A percentile compares a stretch with the other conserved stretches of the same genome.
Conservation (phyloP, 2,888 invertebrate species). For the Didymodactylos carnosus region DNA sequence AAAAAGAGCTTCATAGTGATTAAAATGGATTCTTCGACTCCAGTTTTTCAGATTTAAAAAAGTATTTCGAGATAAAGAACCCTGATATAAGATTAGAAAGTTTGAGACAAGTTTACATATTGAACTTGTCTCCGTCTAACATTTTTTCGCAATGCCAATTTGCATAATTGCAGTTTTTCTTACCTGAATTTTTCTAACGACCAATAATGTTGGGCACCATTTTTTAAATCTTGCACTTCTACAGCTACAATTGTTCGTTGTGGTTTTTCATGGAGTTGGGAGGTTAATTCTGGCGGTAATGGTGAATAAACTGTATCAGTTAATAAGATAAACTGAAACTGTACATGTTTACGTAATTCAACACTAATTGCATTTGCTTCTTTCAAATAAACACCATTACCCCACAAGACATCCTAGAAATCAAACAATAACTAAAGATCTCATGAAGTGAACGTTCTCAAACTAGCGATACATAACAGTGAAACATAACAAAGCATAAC, state of each 20-base stretch:
- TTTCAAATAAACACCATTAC: slow-evolving; percentile 94
- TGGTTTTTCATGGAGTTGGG: slow-evolving; percentile 18
- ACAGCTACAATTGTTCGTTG: slow-evolving; percentile 80
- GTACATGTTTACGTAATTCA: slow-evolving; percentile 90
- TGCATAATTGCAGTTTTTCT: too few species aligned
- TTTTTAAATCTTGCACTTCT: slow-evolving; percentile 92
- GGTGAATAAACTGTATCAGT: slow-evolving; percentile 95
- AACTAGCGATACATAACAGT: too few species aligned
- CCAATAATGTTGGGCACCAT: slow-evolving; percentile 98
- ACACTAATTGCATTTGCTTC: slow-evolving; percentile 99
- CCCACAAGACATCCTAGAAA: slow-evolving; percentile 77
- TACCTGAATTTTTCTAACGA: slow-evolving; percentile 91
- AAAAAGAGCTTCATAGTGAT: too few species aligned
- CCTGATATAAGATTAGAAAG: too few species aligned
- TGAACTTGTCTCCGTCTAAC: too few species aligned
- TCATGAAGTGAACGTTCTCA: too few species aligned
- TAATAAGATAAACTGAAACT: slow-evolving; percentile 91
- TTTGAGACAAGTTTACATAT: too few species aligned
- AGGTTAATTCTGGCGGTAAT: slow-evolving; percentile 58
- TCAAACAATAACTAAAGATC: neutral
- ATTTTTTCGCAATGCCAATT: too few species aligned
- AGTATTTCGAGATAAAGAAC: too few species aligned
- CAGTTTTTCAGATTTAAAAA: too few species aligned
- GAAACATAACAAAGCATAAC: too few species aligned
- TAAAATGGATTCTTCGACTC: too few species aligned